Percentiles rank a stretch among this genome's conserved stretches.
Conservation (phyloP, 2,888 invertebrate species). For the Agapostemon virescens region DNA sequence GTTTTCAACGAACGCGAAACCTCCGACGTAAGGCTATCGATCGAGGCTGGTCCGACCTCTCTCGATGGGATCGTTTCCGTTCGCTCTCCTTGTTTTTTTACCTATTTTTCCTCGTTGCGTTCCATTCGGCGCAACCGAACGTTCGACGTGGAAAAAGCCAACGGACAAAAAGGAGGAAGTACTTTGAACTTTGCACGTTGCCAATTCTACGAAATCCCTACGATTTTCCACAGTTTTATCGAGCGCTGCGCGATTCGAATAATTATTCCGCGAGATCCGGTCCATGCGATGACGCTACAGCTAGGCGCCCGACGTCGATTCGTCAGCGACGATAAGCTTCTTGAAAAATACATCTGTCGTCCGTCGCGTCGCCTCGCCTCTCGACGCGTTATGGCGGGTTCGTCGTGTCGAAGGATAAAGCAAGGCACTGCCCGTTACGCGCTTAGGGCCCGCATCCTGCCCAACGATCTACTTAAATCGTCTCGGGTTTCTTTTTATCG, state of each 20-base stretch:
- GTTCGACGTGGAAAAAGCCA: too few species aligned
- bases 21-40: neutral
- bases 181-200: neutral
- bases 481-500: slow-evolving; percentile 35
- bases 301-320: slow-evolving; percentile 63
- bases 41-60: neutral
- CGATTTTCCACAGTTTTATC: neutral
- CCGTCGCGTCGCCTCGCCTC: slow-evolving; percentile 2
- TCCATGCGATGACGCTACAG: slow-evolving; percentile 50
- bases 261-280: slow-evolving; percentile 44
- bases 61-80: slow-evolving; percentile 1
- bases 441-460: slow-evolving; percentile 66
- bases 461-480: slow-evolving; percentile 44
- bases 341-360: slow-evolving; percentile 59
- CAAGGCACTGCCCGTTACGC: slow-evolving; percentile 55
- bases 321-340: slow-evolving; percentile 63
- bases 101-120: neutral
- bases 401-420: slow-evolving; percentile 55
- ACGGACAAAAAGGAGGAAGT: neutral
- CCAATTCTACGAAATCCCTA: neutral
- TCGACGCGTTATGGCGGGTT: slow-evolving; percentile 43
- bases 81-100: neutral
- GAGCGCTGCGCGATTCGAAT: slow-evolving; percentile 23
- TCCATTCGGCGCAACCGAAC: neutral
- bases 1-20: neutral